Percentiles rank a stretch among this genome's conserved stretches.
phyloP scores from a whole-genome alignment of 2,888 invertebrate genomes.

The Microctonus hyperodae region DNA sequence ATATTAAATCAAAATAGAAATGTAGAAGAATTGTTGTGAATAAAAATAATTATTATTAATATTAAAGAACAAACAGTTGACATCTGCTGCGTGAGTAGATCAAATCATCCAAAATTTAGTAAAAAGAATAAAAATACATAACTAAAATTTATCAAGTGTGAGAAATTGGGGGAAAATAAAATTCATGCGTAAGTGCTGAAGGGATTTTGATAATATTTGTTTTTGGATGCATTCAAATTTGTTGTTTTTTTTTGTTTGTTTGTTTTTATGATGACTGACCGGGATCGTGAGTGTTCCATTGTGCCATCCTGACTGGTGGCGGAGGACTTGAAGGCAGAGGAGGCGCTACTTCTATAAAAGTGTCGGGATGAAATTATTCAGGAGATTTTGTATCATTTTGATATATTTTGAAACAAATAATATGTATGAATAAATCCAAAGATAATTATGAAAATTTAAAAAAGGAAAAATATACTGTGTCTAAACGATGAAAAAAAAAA shows the following conservation, averaged over 20 bases:
- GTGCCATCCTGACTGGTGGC: conserved; percentile 61
- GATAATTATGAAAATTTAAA: neutral
- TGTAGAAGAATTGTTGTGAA: neutral
- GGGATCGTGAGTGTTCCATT: conserved; percentile 58
- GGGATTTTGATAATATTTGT: neutral
- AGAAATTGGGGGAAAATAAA: neutral
- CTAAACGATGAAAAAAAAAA: no score
- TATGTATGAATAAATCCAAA: conserved; percentile 35
- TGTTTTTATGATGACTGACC: conserved; percentile 49
- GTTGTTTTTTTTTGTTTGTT: neutral
- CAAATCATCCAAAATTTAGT: neutral
- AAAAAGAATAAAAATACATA: neutral
- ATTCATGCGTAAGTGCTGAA: neutral
- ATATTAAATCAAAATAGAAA: neutral
- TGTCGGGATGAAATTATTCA: conserved; percentile 41
- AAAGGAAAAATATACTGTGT: neutral
- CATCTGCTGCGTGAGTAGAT: neutral
- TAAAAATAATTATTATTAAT: neutral
- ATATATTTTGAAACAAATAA: conserved; percentile 22
- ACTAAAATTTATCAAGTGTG: neutral
- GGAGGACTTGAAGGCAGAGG: conserved; percentile 69
- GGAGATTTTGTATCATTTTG: conserved; percentile 15
- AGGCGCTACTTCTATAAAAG: conserved; percentile 67
- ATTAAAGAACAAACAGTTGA: neutral
- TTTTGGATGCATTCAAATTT: conserved; percentile 5